These are phyloP conservation scores for Grantiella picta DNA, from an alignment of 2,113 vertebrate genomes.

Conservation along the genomic window DNA sequence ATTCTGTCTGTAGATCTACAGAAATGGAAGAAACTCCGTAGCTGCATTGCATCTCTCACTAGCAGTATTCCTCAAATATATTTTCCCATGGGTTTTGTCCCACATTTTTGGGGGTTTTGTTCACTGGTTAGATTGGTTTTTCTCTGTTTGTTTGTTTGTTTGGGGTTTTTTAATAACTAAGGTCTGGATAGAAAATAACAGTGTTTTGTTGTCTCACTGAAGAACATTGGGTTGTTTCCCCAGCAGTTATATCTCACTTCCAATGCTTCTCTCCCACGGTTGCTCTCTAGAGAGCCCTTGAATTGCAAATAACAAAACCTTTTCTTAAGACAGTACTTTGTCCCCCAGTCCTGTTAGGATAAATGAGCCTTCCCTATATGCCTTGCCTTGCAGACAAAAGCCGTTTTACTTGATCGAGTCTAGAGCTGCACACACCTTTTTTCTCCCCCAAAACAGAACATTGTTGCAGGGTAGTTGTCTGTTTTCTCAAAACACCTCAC, in stretches of 20 bases:
- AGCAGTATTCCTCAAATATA: not conserved
- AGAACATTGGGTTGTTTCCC: not conserved
- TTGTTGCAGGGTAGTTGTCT: not conserved
- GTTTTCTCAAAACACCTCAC: not conserved
- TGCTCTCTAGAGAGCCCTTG: not conserved
- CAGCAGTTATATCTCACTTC: not conserved
- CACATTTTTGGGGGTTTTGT: not conserved
- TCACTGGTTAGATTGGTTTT: accelerated
- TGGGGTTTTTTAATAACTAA: not conserved
- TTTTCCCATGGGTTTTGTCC: not conserved
- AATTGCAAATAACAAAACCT: not conserved
- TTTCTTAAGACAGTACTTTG: not conserved
- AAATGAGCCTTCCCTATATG: not conserved
- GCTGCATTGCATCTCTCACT: not conserved
- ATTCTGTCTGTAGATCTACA: not conserved
- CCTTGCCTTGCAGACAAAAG: not conserved
- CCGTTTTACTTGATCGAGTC: not conserved
- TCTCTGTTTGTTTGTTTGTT: not conserved
- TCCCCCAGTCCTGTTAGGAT: not conserved
- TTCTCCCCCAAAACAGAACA: not conserved
- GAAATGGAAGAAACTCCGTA: not conserved
- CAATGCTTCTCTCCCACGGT: not conserved
- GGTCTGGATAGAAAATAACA: not conserved
- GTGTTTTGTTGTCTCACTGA: not conserved
- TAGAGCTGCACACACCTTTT: not conserved